phyloP scores from a whole-genome alignment of 2,888 invertebrate species.

The Tachystola acroxantha region DNA sequence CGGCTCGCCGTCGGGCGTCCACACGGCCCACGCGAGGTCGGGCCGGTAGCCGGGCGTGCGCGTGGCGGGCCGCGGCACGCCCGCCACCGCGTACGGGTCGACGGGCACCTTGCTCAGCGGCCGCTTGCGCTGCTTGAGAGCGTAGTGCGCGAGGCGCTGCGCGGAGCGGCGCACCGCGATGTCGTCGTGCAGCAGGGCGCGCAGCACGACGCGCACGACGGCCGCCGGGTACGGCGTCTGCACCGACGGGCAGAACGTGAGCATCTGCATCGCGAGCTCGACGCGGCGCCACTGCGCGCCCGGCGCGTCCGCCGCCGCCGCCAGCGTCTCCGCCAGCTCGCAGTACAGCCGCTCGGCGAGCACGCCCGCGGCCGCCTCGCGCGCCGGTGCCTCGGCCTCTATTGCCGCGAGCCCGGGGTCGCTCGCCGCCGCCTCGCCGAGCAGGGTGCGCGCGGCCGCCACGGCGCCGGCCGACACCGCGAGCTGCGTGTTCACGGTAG shows the following conservation, averaged over 20 bases:
- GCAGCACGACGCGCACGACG: slow-evolving; percentile 81
- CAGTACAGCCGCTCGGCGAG: slow-evolving; percentile 7
- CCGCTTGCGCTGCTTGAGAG: slow-evolving; percentile 85
- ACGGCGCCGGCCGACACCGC: slow-evolving; percentile 74
- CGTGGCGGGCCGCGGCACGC: slow-evolving; percentile 39
- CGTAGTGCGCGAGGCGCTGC: slow-evolving; percentile 77
- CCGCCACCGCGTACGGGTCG: slow-evolving; percentile 73
- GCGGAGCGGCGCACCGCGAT: slow-evolving; percentile 87
- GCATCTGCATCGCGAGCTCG: slow-evolving; percentile 84
- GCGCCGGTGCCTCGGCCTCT: background rate
- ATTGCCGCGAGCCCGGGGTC: slow-evolving; percentile 30
- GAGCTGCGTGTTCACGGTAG: slow-evolving; percentile 79
- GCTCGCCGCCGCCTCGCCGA: slow-evolving; percentile 45
- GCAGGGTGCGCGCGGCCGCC: slow-evolving; percentile 64
- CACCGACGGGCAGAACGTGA: slow-evolving; percentile 84
- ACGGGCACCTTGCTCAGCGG: slow-evolving; percentile 78
- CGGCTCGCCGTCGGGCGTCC: slow-evolving; percentile 80
- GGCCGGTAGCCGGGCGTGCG: slow-evolving; percentile 75
- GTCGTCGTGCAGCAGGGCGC: slow-evolving; percentile 86
- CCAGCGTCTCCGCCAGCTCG: slow-evolving; percentile 7
- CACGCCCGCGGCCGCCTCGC: slow-evolving; percentile 3
- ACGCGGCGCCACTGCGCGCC: slow-evolving; percentile 84
- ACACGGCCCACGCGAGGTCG: slow-evolving; percentile 86
- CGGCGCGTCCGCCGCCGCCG: slow-evolving; percentile 5
- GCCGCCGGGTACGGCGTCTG: slow-evolving; percentile 81